A percentile compares a stretch with the other conserved stretches of the same genome.
Conservation (phyloP, 2,888 invertebrate species). For the Drosophila austrosaltans region DNA sequence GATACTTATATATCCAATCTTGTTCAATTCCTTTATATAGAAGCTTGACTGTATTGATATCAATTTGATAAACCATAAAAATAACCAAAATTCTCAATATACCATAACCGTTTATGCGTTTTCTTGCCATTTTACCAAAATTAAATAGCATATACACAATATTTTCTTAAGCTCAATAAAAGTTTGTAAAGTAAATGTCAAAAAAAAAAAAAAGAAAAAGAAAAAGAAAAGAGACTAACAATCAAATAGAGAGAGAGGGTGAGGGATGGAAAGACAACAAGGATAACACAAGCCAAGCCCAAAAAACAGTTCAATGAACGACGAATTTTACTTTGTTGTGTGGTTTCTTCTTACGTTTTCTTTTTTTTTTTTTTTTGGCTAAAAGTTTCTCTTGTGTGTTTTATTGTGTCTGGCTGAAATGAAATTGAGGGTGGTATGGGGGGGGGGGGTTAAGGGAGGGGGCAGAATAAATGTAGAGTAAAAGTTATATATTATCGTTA, state of each 20-base stretch:
- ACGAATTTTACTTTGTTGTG: conserved; percentile 63
- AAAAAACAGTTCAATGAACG: conserved; percentile 63
- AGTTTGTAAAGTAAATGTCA: conserved; percentile 42
- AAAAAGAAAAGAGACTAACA: not conserved
- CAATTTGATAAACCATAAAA: not conserved
- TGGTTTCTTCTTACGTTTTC: not conserved
- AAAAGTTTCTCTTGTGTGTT: conserved; percentile 48
- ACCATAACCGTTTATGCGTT: no score
- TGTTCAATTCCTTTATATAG: no score
- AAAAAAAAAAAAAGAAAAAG: conserved; percentile 24
- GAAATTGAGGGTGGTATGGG: not conserved
- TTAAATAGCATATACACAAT: not conserved
- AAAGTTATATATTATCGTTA: conserved; percentile 50
- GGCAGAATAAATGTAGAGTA: conserved; percentile 20
- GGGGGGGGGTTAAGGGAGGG: not conserved
- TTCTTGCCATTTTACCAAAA: not conserved
- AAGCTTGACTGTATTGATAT: no score
- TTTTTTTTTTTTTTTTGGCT: conserved; percentile 21
- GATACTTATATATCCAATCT: no score
- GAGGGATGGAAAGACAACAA: no score
- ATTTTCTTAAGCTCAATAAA: conserved; percentile 15
- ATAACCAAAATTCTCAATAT: not conserved
- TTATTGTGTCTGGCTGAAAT: conserved; percentile 13
- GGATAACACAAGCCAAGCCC: conserved; percentile 30
- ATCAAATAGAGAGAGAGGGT: not conserved